Base-by-base conservation (phyloP, 35 echinoderm and acorn worm species). In the Amphiura filiformis region DNA sequence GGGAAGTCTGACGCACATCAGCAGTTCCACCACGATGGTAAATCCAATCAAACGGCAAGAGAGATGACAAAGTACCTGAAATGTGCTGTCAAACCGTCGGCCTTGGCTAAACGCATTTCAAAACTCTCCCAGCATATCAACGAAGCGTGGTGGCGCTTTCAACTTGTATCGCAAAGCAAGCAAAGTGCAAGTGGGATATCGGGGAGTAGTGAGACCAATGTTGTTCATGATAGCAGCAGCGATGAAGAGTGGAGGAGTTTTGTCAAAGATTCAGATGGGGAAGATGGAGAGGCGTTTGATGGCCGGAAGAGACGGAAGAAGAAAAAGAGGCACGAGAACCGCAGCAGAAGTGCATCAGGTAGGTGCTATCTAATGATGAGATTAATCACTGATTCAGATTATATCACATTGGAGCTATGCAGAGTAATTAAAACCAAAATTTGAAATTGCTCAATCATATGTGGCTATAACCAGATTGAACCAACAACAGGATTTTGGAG, bases 121-220 rank as follows among this genome's bases (percentile, higher is more conserved):
- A 84, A 76, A 56, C 79, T 98, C 13, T 87, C 90, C 1, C 86
- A 98, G 61, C 83, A 84, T 39, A 92, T 94, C 44, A 98, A 98
- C 52, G 96, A 98, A 81, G 92, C 96, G 15, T 87, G 90, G 83
- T 98, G 96, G 96, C 89, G 96, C 39, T 98, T 86, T 81, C 96
- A 92, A 76, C 87, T 98, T 30, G 96, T 98, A 1, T 91, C 93
- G 0, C 83, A 98, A 42, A 83, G 56, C 38, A 22, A 79, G 31
- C 61, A 65, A 31, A 4, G 31, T 31, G 37, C 44, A 65, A 5
- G 15, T 23, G 14, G 11, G 31, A 30, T 34, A 9, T 36, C 56
- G 17, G 31, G 32, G 14, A 75, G 42, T 57, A 77, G 38, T 22
- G n/a, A n/a, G n/a, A 35, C 18, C 30, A 78, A 75, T 35, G 64